Conservation (phyloP, 1,140 invertebrate genomes). For the Pectinophora gossypiella region DNA sequence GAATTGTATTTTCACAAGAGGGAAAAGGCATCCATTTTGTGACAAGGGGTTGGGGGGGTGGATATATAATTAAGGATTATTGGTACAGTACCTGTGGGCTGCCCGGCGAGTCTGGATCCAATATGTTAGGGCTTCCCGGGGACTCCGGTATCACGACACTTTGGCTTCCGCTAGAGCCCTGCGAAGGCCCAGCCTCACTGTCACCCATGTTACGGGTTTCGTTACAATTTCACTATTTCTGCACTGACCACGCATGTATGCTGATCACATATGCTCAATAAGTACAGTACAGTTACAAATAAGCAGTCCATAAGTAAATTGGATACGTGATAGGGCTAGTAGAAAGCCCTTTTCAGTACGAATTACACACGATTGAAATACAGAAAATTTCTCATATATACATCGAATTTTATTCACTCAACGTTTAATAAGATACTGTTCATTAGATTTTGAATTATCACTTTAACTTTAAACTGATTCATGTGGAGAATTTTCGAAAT, state of each 20-base stretch:
- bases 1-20: too few relatives aligned
- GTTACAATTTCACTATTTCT: too few relatives aligned
- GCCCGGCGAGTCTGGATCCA: conserved; percentile 15
- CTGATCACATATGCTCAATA: not conserved
- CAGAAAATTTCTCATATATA: not conserved
- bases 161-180: not conserved
- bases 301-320: not conserved
- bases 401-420: not conserved
- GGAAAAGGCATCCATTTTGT: too few relatives aligned
- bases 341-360: not conserved
- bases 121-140: conserved; percentile 18
- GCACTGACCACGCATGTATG: not conserved
- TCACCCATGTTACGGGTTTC: not conserved
- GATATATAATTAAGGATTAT: not conserved
- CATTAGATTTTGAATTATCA: not conserved
- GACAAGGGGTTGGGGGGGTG: too few relatives aligned
- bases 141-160: conserved; percentile 11
- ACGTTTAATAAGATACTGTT: not conserved
- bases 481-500: not conserved
- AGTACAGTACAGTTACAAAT: not conserved
- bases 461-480: not conserved
- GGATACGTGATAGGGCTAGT: not conserved
- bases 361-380: not conserved
- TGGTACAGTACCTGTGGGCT: not conserved
- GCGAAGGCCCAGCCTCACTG: not conserved